Base-by-base conservation (phyloP, 1,140 invertebrate genomes). In the Pseudomyrmex flavicornis region DNA sequence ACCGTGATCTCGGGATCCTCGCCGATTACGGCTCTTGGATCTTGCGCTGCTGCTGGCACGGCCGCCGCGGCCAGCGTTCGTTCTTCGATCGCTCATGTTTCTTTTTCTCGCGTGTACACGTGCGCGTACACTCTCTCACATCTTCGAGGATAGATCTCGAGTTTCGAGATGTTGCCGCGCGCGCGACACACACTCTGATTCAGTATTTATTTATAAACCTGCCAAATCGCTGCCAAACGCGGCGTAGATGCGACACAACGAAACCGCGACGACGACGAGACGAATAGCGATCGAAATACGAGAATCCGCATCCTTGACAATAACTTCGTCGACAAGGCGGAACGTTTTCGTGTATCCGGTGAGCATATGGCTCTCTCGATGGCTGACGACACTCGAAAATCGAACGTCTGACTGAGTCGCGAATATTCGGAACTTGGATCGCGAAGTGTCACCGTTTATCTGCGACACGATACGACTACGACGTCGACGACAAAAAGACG, bases 141-240 rank as follows among this genome's bases (percentile, higher is more conserved):
- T 87, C 75, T 62, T 87, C 69, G 63, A 35, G 35, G 76, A 79
- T 83, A 73, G 80, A 86, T 35, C 86, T 92, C 90, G 83, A 82
- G 84, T 92, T 92, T 92, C 92, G 35, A 35, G 35, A 35, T 89
- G 82, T 61, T 72, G 62, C 22, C 62, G 65, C 59, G 58, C 52
- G 58, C 26, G 22, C 62, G 52, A 26, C 88, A 91, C 35, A 35
- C 35, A 35, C 35, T 35, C 91, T 92, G 92, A 92, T 89, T 92
- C 91, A 91, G 85, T 90, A 92, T 91, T 92, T 92, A 92, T 92
- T 92, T 92, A 92, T 92, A 92, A 92, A 91, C 88, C 89, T 85
- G 87, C 89, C 88, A 88, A 87, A 89, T 87, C 89, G 86, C 85
- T 91, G 91, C 91, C 91, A 92, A 91, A 88, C 73, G 84, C 35